phyloP scores from a whole-genome alignment of 2,797 vertebrate genomes.

The Microctenopoma steveboyesi region DNA sequence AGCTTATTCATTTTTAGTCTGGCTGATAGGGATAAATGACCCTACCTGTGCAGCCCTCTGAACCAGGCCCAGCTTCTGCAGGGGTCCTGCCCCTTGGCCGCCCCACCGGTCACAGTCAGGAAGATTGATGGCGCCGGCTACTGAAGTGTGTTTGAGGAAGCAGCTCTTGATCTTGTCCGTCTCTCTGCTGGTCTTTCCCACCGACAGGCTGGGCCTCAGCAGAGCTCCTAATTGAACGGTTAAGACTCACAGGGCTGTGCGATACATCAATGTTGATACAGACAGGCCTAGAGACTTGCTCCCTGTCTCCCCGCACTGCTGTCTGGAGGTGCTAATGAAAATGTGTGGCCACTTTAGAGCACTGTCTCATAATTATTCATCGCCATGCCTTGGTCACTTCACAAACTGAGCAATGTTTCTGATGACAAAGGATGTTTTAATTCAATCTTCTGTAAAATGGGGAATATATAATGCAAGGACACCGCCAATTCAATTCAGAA shows the following conservation, averaged over 20 bases:
- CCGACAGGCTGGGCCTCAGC: conserved; percentile 73
- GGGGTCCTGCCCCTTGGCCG: conserved; percentile 59
- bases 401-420: conserved; percentile 71
- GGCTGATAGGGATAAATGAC: conserved; percentile 78
- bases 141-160: conserved; percentile 78
- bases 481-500: conserved; percentile 63
- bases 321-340: conserved; percentile 72
- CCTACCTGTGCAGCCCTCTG: conserved; percentile 68
- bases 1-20: conserved; percentile 75
- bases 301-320: conserved; percentile 50
- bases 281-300: conserved; percentile 54
- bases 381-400: conserved; percentile 60
- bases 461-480: conserved; percentile 69
- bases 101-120: conserved; percentile 63
- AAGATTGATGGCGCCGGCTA: conserved; percentile 73
- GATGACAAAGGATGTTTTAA: conserved; percentile 74
- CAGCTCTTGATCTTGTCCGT: conserved; percentile 78
- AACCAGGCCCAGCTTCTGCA: conserved; percentile 47
- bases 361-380: conserved; percentile 66
- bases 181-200: conserved; percentile 66
- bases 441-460: conserved; percentile 65
- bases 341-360: conserved; percentile 69
- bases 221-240: conserved; percentile 81
- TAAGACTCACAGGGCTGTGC: conserved; percentile 73
- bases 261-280: conserved; percentile 78